Conservation (phyloP, 2,797 vertebrate species). For the Lutjanus argentimaculatus region DNA sequence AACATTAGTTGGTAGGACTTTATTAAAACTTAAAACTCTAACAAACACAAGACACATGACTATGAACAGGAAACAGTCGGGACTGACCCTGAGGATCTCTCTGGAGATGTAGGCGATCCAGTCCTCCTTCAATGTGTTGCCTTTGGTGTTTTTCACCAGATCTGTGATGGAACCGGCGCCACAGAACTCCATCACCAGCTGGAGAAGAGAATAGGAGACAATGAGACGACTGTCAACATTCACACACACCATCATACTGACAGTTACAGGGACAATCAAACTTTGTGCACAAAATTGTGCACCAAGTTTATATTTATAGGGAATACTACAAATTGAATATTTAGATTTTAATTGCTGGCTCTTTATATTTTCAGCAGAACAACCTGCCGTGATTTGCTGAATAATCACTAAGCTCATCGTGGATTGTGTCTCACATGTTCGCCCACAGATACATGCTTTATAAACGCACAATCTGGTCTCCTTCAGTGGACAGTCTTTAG, state of each 20-base stretch:
- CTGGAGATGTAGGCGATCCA: conserved; percentile 99
- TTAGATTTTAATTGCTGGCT: too few species aligned
- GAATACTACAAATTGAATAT: background rate
- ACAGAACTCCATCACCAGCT: conserved; percentile 99
- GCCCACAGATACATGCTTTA: background rate
- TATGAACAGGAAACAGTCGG: background rate
- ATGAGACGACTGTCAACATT: background rate
- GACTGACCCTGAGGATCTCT: conserved; percentile 95
- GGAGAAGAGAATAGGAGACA: conserved; percentile 53
- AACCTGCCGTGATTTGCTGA: background rate
- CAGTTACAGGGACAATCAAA: too few species aligned
- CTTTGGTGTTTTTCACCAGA: conserved; percentile 99
- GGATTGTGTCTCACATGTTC: background rate
- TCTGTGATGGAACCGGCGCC: conserved; percentile 98
- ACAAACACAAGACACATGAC: background rate
- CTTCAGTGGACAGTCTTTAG: background rate
- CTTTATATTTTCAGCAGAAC: background rate
- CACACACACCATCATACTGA: background rate
- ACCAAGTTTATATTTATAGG: background rate
- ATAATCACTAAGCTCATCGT: background rate
- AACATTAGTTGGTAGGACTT: too few species aligned
- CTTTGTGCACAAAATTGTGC: background rate
- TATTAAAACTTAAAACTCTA: too few species aligned
- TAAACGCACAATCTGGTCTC: background rate
- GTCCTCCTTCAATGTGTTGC: conserved; percentile 97